These are phyloP conservation scores for Artibeus jamaicensis DNA, from an alignment of 2,797 vertebrate genomes.

Conservation along the genomic window DNA sequence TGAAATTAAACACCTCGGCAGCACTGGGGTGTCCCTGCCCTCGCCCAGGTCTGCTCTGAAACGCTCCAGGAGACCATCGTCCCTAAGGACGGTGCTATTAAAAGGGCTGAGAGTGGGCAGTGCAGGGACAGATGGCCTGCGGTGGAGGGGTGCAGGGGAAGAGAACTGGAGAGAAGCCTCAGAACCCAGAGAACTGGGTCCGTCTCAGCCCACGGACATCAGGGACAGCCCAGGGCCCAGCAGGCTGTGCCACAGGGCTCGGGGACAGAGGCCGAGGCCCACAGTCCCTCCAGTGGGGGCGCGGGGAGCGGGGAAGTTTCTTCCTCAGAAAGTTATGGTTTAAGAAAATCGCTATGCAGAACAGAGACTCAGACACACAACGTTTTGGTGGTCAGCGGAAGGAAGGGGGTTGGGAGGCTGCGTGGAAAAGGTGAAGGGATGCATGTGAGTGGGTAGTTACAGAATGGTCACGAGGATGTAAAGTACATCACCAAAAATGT, in stretches of 20 bases:
- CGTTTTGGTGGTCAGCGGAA: no score
- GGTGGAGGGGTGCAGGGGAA: not conserved
- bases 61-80: not conserved
- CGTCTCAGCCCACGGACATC: not conserved
- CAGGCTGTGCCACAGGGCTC: no score
- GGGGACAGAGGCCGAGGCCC: not conserved
- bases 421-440: no score
- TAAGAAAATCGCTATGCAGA: not conserved
- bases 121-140: constrained; percentile 44
- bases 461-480: no score
- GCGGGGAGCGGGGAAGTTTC: not conserved
- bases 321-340: not conserved
- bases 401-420: no score
- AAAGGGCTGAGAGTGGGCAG: constrained; percentile 60
- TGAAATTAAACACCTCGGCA: not conserved
- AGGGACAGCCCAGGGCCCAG: not conserved
- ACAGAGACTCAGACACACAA: not conserved
- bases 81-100: constrained; percentile 28
- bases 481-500: no score
- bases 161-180: not conserved
- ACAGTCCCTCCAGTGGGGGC: no score
- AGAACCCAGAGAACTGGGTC: not conserved
- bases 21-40: not conserved
- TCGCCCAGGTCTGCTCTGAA: not conserved
- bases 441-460: no score